These are phyloP conservation scores for Tetramorium bicarinatum DNA, from an alignment of 2,888 invertebrate species.

Conservation along the genomic window DNA sequence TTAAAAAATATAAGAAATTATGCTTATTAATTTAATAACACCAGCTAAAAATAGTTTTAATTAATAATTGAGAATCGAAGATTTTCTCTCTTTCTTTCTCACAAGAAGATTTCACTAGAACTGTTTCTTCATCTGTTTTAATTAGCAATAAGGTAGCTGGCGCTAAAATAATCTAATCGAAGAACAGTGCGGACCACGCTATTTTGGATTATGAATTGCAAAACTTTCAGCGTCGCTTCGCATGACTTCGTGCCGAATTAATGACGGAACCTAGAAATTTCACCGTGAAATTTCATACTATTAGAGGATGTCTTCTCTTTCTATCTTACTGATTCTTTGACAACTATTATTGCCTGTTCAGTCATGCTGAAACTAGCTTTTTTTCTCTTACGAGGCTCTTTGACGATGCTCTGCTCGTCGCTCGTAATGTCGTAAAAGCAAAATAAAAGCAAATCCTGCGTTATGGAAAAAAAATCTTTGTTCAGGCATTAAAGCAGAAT, in stretches of 20 bases:
- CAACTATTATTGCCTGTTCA: conserved; percentile 71
- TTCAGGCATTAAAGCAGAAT: neutral
- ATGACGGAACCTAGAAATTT: conserved; percentile 70
- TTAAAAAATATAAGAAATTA: conserved; percentile 17
- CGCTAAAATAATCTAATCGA: neutral
- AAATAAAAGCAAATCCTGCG: conserved; percentile 25
- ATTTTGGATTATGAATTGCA: conserved; percentile 38
- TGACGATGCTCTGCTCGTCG: neutral
- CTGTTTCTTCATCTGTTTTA: neutral
- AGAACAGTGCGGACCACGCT: neutral
- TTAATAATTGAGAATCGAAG: neutral
- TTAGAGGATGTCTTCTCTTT: conserved; percentile 67
- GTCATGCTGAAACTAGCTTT: conserved; percentile 72
- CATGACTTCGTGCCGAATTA: conserved; percentile 66
- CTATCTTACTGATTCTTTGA: conserved; percentile 44
- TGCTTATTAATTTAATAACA: neutral
- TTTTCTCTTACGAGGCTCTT: conserved; percentile 2
- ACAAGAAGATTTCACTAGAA: neutral
- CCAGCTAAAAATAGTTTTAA: neutral
- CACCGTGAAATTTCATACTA: conserved; percentile 74
- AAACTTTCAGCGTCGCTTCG: conserved; percentile 64
- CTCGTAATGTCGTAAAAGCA: neutral
- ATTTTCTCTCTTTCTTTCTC: too few relatives aligned
- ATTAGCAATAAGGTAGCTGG: neutral
- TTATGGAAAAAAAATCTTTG: conserved; percentile 26